Evolutionary conservation across 2,797 vertebrate species (phyloP).

Genomic region (Gymnothorax javanicus): DNA sequence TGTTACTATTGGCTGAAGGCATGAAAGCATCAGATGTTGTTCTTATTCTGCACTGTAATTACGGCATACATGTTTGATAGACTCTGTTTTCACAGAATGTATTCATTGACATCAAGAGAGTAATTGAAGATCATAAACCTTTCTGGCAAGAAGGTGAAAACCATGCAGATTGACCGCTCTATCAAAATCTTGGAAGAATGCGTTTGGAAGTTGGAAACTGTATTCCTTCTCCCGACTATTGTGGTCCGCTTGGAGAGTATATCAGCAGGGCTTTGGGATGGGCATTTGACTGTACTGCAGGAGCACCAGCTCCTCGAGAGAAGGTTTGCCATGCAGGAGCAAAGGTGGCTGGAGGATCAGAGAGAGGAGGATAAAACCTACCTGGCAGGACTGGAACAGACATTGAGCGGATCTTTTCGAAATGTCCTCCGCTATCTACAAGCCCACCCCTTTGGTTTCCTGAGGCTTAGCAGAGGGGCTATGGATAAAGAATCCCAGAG

Average conservation of each 20-base stretch:
- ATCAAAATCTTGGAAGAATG: background rate
- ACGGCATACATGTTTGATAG: background rate
- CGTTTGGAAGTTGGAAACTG: conserved; percentile 1
- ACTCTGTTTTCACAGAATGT: background rate
- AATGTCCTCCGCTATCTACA: conserved; percentile 69
- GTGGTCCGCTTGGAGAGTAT: conserved; percentile 28
- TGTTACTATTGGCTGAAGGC: background rate
- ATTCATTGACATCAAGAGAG: background rate
- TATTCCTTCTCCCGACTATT: background rate
- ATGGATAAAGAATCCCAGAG: conserved; percentile 34
- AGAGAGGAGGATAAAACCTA: background rate
- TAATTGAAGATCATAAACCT: background rate
- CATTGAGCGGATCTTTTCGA: conserved; percentile 68
- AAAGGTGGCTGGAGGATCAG: conserved; percentile 30
- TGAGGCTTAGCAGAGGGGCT: conserved; percentile 48
- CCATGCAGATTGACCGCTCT: background rate
- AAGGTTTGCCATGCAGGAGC: conserved; percentile 44
- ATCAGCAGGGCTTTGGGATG: conserved; percentile 46
- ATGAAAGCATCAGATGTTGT: background rate
- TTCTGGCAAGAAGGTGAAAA: background rate
- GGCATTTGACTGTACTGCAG: conserved; percentile 52
- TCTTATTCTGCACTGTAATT: background rate
- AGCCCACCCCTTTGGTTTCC: conserved; percentile 47
- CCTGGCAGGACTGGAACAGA: conserved; percentile 45
- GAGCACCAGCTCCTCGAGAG: conserved; percentile 63